Evolutionary conservation across 2,113 vertebrate genomes (phyloP).

Genomic region (Todiramphus saurophagus): DNA sequence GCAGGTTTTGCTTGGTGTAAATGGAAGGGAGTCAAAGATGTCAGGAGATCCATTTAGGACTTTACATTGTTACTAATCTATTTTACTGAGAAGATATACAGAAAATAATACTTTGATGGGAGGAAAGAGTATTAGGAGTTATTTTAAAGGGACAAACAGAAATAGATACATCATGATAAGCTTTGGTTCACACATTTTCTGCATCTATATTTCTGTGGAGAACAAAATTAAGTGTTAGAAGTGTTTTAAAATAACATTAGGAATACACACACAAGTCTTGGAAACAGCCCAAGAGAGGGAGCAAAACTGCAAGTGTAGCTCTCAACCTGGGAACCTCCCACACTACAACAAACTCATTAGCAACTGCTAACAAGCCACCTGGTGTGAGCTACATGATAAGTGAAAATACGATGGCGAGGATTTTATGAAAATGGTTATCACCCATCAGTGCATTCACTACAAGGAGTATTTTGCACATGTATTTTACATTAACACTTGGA

Average conservation of each 20-base stretch:
- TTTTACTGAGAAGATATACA: constrained; percentile 12
- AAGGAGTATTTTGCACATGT: constrained; percentile 52
- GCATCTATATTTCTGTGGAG: neutral
- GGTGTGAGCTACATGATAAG: constrained; percentile 46
- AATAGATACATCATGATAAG: neutral
- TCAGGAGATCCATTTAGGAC: constrained; percentile 35
- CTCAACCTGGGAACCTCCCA: constrained; percentile 29
- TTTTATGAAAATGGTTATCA: constrained; percentile 67
- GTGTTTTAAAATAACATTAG: constrained; percentile 48
- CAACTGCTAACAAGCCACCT: constrained; percentile 44
- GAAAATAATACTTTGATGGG: constrained; percentile 1
- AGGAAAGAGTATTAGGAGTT: neutral
- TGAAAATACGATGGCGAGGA: constrained; percentile 54
- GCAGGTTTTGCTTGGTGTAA: constrained; percentile 26
- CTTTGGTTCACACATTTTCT: neutral
- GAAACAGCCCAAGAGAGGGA: neutral
- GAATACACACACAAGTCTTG: constrained; percentile 37
- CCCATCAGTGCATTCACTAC: constrained; percentile 55
- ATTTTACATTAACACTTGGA: constrained; percentile 62
- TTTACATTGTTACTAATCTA: constrained; percentile 22
- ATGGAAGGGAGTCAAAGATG: constrained; percentile 5
- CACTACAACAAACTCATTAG: constrained; percentile 36
- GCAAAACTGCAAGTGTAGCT: constrained; percentile 6
- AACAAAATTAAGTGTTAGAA: constrained; percentile 51
- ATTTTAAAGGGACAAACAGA: constrained; percentile 10